Percentiles rank a stretch among this genome's conserved stretches.
Evolutionary conservation across 30 jellyfish, hydroid and myxozoan genomes (phyloP).

Genomic region (Haliclystus octoradiatus): DNA sequence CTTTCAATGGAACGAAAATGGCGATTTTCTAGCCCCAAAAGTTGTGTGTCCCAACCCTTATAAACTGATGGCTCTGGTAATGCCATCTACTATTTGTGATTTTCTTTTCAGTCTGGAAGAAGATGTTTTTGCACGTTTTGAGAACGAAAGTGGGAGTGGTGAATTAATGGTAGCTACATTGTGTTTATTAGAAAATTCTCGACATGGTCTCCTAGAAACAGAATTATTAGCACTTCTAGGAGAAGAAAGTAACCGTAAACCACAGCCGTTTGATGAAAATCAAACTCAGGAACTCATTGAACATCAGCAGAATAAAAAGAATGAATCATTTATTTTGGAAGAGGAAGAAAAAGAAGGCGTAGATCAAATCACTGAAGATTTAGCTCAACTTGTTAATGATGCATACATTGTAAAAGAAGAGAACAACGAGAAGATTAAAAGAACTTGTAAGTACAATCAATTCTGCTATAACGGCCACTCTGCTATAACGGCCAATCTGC

Average conservation of each 20-base stretch:
- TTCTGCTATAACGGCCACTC: too few species aligned
- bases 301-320: not conserved
- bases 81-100: too few species aligned
- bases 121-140: constrained; percentile 47
- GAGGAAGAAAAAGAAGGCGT: constrained; percentile 14
- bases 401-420: constrained; percentile 46
- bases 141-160: constrained; percentile 42
- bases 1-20: too few species aligned
- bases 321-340: too few species aligned
- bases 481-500: too few species aligned
- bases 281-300: constrained; percentile 1
- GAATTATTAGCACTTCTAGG: constrained; percentile 39
- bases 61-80: too few species aligned
- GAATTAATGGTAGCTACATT: constrained; percentile 32
- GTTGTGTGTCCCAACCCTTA: too few species aligned
- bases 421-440: constrained; percentile 3
- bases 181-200: constrained; percentile 44
- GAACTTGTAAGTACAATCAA: not conserved
- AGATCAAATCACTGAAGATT: constrained; percentile 17
- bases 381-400: constrained; percentile 40
- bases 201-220: constrained; percentile 53
- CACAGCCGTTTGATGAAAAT: constrained; percentile 16
- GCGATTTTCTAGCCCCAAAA: too few species aligned
- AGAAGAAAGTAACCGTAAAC: constrained; percentile 10
- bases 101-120: constrained; percentile 33